Percentiles rank a stretch among this genome's conserved stretches.
phyloP scores from a whole-genome alignment of 2,888 invertebrate genomes.

The Microctonus brassicae region DNA sequence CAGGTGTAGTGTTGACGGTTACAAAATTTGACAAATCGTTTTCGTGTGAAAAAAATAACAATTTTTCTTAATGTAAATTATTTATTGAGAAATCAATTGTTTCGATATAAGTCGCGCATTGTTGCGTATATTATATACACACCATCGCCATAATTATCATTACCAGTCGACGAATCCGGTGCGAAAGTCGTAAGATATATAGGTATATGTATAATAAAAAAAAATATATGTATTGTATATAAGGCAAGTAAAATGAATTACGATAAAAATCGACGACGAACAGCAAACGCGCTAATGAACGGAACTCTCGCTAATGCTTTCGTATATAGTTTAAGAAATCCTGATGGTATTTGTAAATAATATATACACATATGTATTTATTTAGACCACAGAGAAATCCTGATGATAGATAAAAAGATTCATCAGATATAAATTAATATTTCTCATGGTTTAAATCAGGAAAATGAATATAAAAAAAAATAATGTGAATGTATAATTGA shows the following conservation, averaged over 20 bases:
- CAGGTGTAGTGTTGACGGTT: conserved; percentile 21
- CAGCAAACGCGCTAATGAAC: conserved; percentile 57
- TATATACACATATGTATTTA: neutral
- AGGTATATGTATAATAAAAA: neutral
- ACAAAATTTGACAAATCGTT: conserved; percentile 48
- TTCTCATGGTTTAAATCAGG: neutral
- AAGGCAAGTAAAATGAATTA: conserved; percentile 48
- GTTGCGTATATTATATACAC: conserved; percentile 26
- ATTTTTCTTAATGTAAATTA: conserved; percentile 13
- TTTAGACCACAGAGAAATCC: neutral
- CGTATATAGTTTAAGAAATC: neutral
- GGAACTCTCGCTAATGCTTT: conserved; percentile 47
- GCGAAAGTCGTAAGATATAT: neutral
- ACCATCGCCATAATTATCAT: conserved; percentile 1
- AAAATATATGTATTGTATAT: conserved; percentile 18
- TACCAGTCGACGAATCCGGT: neutral
- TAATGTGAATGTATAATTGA: too few species aligned
- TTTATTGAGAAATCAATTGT: conserved; percentile 45
- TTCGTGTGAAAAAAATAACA: conserved; percentile 35
- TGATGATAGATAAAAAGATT: neutral
- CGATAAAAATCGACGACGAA: conserved; percentile 51
- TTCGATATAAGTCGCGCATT: conserved; percentile 29
- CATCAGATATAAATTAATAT: neutral
- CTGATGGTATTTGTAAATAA: neutral
- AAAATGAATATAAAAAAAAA: too few species aligned